Base-by-base conservation (phyloP, 2,888 invertebrate species). In the Patella ulyssiponensis region DNA sequence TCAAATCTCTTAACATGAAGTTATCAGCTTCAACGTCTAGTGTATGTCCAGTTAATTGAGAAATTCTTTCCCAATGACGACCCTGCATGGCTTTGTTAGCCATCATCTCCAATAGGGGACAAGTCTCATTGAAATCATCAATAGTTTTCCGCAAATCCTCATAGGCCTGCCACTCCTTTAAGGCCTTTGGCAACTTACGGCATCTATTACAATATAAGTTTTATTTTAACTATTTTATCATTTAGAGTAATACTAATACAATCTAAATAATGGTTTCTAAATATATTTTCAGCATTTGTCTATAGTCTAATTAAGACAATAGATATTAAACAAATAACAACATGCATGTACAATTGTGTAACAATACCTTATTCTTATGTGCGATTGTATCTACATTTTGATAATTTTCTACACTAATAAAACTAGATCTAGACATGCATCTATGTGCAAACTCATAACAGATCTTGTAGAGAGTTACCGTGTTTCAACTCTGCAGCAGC, bases 81-180 rank as follows among this genome's bases (percentile, higher is more conserved):
- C 96, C 95, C 92, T 98, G 97, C 98, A 98, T 98, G 0, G 98
- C 98, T 91, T 97, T 97, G 92, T 98, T 98, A 1, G 96, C 95
- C 98, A 98, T 98, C 86, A 98, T 93, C 91, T 98, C 98, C 82
- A 98, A 93, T 51, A 98, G 93, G 0, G 98, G 98, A 89, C 98
- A 98, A 95, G 98, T 98, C 91, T 98, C 98, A 91, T 98, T 98
- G 92, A 98, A 98, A 90, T 98, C 98, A 89, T 98, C 98, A 81
- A 98, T 97, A 0, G 97, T 98, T 90, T 97, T 96, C 91, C 98
- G 97, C 73, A 98, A 93, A 0, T 98, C 98, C 91, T 96, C 96
- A 93, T 97, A 98, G 0, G 98, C 98, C 3, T 98, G 98, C 98
- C 98, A 98, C 91, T 98, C 98, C 86, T 94, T 94, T 80, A 94